Evolutionary conservation across 2,113 vertebrate species (phyloP).

Genomic region (Azemiops feae): DNA sequence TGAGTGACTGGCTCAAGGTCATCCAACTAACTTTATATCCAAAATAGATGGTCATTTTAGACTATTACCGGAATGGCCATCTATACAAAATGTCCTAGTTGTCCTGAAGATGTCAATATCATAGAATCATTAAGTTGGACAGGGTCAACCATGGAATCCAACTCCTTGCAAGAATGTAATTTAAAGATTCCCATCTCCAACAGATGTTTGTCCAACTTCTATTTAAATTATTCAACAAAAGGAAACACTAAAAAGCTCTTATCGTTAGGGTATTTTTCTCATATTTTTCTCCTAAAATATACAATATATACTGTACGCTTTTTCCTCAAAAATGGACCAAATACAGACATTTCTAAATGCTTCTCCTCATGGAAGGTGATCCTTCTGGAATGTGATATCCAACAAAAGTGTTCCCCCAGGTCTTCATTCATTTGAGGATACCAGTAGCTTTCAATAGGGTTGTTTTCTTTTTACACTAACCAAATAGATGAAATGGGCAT

Average conservation of each 20-base stretch:
- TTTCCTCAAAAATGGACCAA: neutral
- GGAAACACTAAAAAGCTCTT: neutral
- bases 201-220: neutral
- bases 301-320: neutral
- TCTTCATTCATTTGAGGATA: neutral
- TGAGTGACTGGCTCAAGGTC: neutral
- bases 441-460: neutral
- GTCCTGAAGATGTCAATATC: neutral
- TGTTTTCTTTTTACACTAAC: neutral
- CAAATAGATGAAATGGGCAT: neutral
- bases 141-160: neutral
- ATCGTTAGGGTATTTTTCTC: neutral
- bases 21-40: neutral
- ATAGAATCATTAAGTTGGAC: neutral
- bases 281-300: neutral
- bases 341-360: neutral
- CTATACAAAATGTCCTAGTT: neutral
- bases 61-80: neutral
- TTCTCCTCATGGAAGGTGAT: neutral
- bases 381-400: neutral
- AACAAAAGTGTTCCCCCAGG: neutral
- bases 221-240: neutral
- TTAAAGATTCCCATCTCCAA: neutral
- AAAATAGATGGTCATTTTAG: neutral
- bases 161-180: neutral